Conservation (phyloP, 1,140 invertebrate species). For the Heliconius melpomene region DNA sequence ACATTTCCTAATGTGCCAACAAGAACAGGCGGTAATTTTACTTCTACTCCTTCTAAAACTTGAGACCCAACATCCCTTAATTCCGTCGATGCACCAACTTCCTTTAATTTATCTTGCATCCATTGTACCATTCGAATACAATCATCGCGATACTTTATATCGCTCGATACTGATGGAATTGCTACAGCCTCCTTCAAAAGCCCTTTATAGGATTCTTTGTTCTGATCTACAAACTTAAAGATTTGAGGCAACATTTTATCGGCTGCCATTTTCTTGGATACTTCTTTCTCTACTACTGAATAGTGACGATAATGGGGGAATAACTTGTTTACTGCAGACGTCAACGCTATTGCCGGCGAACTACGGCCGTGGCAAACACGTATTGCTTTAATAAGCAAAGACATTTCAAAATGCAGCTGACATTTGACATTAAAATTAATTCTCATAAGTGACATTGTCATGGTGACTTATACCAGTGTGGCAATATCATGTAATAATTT, state of each 20-base stretch:
- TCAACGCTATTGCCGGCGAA: slow-evolving; percentile 49
- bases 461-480: no score
- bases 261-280: slow-evolving; percentile 62
- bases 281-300: slow-evolving; percentile 48
- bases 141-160: slow-evolving; percentile 90
- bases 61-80: slow-evolving; percentile 91
- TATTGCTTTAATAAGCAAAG: slow-evolving; percentile 41
- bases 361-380: slow-evolving; percentile 45
- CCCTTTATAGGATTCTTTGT: slow-evolving; percentile 89
- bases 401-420: slow-evolving; percentile 38
- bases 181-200: slow-evolving; percentile 93
- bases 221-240: slow-evolving; percentile 89
- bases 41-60: slow-evolving; percentile 86
- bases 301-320: slow-evolving; percentile 40
- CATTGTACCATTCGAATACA: slow-evolving; percentile 87
- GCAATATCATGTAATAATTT: no score
- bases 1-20: slow-evolving; percentile 91
- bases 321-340: slow-evolving; percentile 38
- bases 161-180: slow-evolving; percentile 97
- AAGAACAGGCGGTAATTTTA: slow-evolving; percentile 93
- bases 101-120: slow-evolving; percentile 87
- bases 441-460: not conserved
- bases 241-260: slow-evolving; percentile 65
- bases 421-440: slow-evolving; percentile 24
- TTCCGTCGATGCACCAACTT: slow-evolving; percentile 88